These are phyloP conservation scores for Furnarius figulus DNA, from an alignment of 2,113 vertebrate species.

Conservation along the genomic window DNA sequence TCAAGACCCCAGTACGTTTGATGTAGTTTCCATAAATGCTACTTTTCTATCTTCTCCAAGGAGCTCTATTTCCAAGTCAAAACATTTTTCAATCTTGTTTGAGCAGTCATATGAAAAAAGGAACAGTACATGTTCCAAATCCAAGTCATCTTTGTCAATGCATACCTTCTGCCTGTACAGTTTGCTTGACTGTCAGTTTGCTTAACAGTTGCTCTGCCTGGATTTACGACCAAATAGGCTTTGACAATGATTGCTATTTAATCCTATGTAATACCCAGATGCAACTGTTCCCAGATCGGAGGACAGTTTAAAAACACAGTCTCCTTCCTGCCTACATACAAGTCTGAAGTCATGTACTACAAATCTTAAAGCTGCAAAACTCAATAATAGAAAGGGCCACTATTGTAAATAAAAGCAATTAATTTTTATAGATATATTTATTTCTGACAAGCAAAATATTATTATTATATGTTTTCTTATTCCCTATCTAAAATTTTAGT, in stretches of 20 bases:
- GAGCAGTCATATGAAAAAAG: not conserved
- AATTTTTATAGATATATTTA: not conserved
- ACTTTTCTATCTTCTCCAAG: not conserved
- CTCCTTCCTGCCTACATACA: not conserved
- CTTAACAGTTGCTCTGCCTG: conserved; percentile 76
- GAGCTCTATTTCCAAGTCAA: not conserved
- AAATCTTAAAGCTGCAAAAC: not conserved
- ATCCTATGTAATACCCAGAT: conserved; percentile 76
- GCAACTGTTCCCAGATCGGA: conserved; percentile 59
- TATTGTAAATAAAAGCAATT: not conserved
- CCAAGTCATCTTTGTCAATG: not conserved
- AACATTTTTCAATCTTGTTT: not conserved
- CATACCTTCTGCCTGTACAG: not conserved
- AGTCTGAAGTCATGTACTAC: not conserved
- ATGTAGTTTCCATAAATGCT: not conserved
- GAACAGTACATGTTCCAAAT: not conserved
- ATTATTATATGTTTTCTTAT: not conserved
- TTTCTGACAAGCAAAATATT: not conserved
- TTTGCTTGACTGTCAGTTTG: conserved; percentile 65
- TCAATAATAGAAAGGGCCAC: not conserved
- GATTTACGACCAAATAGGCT: conserved; percentile 81
- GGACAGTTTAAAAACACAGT: conserved; percentile 6
- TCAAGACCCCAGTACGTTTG: not conserved
- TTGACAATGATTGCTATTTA: conserved; percentile 81
- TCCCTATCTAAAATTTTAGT: not conserved